These are phyloP conservation scores for Charina bottae DNA, from an alignment of 2,113 vertebrate genomes.

Conservation along the genomic window DNA sequence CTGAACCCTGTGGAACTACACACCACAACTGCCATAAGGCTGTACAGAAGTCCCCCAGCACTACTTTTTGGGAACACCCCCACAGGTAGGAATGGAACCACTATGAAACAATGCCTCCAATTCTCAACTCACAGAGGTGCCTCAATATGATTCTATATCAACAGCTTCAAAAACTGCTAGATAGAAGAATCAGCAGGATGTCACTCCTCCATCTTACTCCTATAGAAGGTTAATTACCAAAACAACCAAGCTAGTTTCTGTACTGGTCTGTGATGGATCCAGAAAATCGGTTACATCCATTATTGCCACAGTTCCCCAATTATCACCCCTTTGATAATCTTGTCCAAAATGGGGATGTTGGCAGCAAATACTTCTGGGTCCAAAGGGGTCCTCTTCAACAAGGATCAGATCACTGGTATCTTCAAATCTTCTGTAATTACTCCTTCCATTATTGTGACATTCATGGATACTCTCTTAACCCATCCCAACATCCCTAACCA, in stretches of 20 bases:
- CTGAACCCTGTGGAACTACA: not conserved
- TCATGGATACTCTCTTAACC: not conserved
- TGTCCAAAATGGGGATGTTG: not conserved
- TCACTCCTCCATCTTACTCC: not conserved
- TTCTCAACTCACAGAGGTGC: not conserved
- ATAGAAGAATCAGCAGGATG: not conserved
- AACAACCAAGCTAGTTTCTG: not conserved
- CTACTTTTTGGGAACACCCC: not conserved
- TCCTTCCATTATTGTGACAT: not conserved
- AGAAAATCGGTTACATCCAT: not conserved
- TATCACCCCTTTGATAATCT: not conserved
- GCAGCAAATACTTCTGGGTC: not conserved
- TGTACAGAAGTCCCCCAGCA: not conserved
- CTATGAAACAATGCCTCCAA: not conserved
- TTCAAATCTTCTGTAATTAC: not conserved
- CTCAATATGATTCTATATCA: not conserved
- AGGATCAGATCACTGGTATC: not conserved
- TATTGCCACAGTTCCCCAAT: not conserved
- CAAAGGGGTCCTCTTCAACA: not conserved
- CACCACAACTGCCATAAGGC: not conserved
- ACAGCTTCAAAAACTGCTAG: not conserved
- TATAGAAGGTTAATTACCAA: not conserved
- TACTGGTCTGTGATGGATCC: not conserved
- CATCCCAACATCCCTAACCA: not conserved
- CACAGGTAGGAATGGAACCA: not conserved